These are phyloP conservation scores for Microtus oregoni DNA, from an alignment of 2,113 vertebrate genomes.

Conservation along the genomic window DNA sequence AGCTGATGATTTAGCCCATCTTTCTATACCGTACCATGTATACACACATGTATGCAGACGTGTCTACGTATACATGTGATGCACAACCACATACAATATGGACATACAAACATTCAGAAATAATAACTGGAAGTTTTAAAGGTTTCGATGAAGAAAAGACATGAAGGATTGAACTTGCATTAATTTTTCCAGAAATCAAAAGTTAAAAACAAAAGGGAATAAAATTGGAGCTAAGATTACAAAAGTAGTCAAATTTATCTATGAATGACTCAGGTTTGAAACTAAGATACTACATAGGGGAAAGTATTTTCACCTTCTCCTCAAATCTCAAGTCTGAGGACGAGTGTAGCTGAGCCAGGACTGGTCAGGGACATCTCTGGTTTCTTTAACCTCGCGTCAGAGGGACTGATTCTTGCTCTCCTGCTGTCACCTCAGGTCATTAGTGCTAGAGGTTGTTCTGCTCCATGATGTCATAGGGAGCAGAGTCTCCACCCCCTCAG, in stretches of 20 bases:
- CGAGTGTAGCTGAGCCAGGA: not conserved
- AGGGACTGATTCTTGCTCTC: not conserved
- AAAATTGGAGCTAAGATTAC: not conserved
- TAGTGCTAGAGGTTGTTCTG: not conserved
- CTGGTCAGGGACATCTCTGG: not conserved
- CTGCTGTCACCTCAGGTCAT: not conserved
- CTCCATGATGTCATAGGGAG: not conserved
- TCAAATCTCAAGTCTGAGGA: not conserved
- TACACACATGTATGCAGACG: not conserved
- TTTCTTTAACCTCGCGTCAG: not conserved
- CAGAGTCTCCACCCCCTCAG: too few species aligned
- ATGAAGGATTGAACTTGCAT: not conserved
- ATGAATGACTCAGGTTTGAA: not conserved
- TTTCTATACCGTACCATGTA: not conserved
- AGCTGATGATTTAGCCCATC: not conserved
- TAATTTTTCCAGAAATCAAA: not conserved
- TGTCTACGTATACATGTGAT: not conserved
- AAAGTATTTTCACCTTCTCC: not conserved
- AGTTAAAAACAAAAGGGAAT: not conserved
- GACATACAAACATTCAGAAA: not conserved
- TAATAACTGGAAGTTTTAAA: not conserved
- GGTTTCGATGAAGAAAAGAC: not conserved
- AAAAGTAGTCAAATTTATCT: not conserved
- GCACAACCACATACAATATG: rapidly evolving
- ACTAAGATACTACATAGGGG: not conserved